phyloP scores from a whole-genome alignment of 2,113 vertebrate genomes.

The Xenopus borealis region DNA sequence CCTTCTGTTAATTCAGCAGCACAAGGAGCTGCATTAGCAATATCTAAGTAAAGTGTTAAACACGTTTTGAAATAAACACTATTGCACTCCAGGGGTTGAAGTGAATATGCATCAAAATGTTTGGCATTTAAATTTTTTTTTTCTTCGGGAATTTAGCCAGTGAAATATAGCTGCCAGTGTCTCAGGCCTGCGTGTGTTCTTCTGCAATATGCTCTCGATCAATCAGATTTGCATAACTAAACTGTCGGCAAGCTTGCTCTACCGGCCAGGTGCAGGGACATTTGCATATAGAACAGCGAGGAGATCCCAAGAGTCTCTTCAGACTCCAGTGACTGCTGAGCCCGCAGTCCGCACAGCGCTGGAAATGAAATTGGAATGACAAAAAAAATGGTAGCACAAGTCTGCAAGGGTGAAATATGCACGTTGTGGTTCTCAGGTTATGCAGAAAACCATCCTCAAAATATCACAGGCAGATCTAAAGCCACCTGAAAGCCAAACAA shows the following conservation, averaged over 20 bases:
- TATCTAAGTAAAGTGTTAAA: constrained; percentile 63
- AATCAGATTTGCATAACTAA: constrained; percentile 99
- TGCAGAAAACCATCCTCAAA: constrained; percentile 54
- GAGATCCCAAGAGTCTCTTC: constrained; percentile 98
- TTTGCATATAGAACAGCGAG: constrained; percentile 99
- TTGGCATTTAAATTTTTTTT: constrained; percentile 73
- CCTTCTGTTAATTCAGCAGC: constrained; percentile 67
- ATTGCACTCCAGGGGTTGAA: constrained; percentile 65
- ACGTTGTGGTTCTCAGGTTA: constrained; percentile 66
- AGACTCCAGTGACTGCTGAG: constrained; percentile 97
- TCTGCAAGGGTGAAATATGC: constrained; percentile 74
- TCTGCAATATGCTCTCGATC: constrained; percentile 96
- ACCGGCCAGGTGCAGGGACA: constrained; percentile 97
- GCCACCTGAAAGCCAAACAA: background rate
- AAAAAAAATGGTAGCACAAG: constrained; percentile 62
- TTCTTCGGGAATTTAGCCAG: constrained; percentile 80
- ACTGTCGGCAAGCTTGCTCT: constrained; percentile 93
- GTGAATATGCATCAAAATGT: constrained; percentile 73
- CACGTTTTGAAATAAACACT: constrained; percentile 59
- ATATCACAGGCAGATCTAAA: background rate
- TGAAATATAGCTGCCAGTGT: constrained; percentile 89
- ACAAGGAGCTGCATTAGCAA: constrained; percentile 64
- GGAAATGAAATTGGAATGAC: constrained; percentile 99
- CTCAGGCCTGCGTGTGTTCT: constrained; percentile 76
- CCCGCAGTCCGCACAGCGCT: constrained; percentile 83